Base-by-base conservation (phyloP, 1,140 invertebrate species). In the Brachionus manjavacas region DNA sequence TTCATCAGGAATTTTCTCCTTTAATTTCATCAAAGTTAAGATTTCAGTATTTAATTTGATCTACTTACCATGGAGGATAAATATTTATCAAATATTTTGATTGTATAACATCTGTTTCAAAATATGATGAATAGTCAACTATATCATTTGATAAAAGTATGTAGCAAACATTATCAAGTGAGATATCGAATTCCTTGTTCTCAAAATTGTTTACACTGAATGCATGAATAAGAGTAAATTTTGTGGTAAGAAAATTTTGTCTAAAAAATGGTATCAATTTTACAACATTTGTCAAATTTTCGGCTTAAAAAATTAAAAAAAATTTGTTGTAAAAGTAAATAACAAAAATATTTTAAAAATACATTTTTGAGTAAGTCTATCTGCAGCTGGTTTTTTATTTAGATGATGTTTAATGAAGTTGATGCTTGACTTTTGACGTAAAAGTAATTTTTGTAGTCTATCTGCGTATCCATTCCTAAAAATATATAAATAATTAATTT, bases 391-490 rank as follows among this genome's bases (percentile, higher is more conserved):
- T 72, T 72, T 72, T 41, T 76, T 76, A 16, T 81, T 46, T 20
- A 81, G 11, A 64, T 68, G 79, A 81, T 81, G 79, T 16, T 81
- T 81, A 12, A 81, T 68, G 20, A 81, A 64, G 14, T 60, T 81
- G 8, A 81, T 81, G 20, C 52, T 81, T 16, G 79, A 81, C 41
- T 81, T 81, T 14, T 64, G 79, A 28, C 79, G 28, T 12, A 64
- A 35, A n/a, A 81, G n/a, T 6, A 81, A 46, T 6, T 46, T 81
- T 60, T 81, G 23, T 20, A 81, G 20, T 68, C 28, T 60, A 7
- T 81, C 79, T 23, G 52, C 79, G 35, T 81, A 46, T 6, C 79
- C 79, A 68, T 81, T 81, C 39, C 79, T 81, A 16, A 64, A 80
- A 8, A 12, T 46, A 46, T 35, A 7, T 25, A 23, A 3, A 0